Percentiles rank a stretch among this genome's conserved stretches.
These are phyloP conservation scores for Actinostola sp. DNA, from an alignment of 92 coral and sea anemone species.

Conservation along the genomic window DNA sequence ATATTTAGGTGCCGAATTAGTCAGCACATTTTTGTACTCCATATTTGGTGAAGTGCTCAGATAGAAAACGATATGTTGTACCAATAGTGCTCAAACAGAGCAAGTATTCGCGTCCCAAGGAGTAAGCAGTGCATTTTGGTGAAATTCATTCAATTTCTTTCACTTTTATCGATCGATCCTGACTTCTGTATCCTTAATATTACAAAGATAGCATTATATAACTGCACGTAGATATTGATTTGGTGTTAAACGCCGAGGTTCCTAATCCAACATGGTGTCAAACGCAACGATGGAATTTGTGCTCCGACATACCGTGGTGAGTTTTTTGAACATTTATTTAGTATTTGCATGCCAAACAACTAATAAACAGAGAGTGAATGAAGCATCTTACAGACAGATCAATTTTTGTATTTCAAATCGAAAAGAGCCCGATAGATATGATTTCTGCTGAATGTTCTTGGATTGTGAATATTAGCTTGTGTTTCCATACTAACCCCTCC, in stretches of 20 bases:
- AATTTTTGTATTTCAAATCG: too few species aligned
- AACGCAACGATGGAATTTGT: background rate
- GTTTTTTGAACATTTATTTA: too few species aligned
- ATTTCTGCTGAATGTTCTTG: too few species aligned
- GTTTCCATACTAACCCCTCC: too few species aligned
- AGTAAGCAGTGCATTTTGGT: too few species aligned
- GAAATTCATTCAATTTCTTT: too few species aligned
- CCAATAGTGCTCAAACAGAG: slow-evolving; percentile 14
- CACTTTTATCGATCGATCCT: too few species aligned
- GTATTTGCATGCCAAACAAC: too few species aligned
- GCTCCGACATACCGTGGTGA: slow-evolving; percentile 14
- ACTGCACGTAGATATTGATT: background rate
- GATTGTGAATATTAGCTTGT: too few species aligned
- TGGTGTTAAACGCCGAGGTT: background rate
- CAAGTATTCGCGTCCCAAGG: background rate
- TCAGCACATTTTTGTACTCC: slow-evolving; percentile 44
- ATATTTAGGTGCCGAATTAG: slow-evolving; percentile 1
- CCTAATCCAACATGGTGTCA: slow-evolving; percentile 15
- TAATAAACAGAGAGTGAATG: too few species aligned
- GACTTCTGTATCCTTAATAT: background rate
- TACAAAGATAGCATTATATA: background rate
- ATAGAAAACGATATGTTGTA: background rate
- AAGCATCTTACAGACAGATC: too few species aligned
- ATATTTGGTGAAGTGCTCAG: slow-evolving; percentile 30
- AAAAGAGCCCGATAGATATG: too few species aligned